These are phyloP conservation scores for Rhombomys opimus DNA, from an alignment of 2,113 vertebrate species.

Conservation along the genomic window DNA sequence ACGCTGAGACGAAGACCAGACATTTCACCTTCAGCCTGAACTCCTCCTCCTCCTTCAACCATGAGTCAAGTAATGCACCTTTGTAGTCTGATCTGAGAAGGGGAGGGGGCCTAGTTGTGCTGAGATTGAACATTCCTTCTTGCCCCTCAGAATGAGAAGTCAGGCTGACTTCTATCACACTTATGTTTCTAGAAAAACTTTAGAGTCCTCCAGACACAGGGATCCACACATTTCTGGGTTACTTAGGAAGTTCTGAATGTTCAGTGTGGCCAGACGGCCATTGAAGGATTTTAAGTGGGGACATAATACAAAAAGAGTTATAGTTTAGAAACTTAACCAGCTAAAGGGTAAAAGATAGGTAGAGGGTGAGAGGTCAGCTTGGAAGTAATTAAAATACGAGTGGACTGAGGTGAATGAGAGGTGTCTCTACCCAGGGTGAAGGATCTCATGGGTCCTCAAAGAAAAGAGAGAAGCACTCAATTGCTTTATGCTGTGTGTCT, in stretches of 20 bases:
- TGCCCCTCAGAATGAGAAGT: neutral
- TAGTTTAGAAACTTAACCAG: conserved; percentile 27
- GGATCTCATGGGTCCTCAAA: neutral
- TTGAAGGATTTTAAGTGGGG: neutral
- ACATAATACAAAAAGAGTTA: neutral
- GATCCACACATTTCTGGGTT: neutral
- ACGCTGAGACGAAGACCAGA: neutral
- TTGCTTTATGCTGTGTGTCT: neutral
- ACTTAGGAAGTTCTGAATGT: neutral
- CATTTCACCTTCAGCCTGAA: neutral
- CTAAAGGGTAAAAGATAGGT: neutral
- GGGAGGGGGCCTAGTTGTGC: neutral
- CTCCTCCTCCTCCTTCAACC: neutral
- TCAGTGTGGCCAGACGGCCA: neutral
- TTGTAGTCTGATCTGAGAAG: neutral
- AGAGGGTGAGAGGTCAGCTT: neutral
- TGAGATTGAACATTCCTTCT: neutral
- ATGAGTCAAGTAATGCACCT: neutral
- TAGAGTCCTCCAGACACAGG: neutral
- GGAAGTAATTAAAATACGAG: neutral
- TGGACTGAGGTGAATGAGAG: neutral
- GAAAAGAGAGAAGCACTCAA: neutral
- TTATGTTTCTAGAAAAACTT: neutral
- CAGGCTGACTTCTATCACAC: neutral
- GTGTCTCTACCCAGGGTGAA: neutral